Base-by-base conservation (phyloP, 2,888 invertebrate genomes). In the Megaustenia siamemsis region DNA sequence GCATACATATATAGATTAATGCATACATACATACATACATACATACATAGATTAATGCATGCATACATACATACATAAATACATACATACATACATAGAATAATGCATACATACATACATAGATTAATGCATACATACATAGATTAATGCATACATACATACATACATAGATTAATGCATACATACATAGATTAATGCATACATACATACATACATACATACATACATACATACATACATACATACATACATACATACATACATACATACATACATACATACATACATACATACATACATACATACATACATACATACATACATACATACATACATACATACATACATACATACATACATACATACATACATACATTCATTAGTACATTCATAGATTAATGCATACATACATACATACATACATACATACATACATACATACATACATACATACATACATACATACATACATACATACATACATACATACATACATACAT, bases 401-500 rank as follows among this genome's bases (percentile, higher is more conserved):
- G 35, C 12, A 71, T 71, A 71, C 12, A 71, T 71, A 71, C 12
- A 71, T 71, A 71, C 5, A 71, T 71, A 71, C 12, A 71, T 71
- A 71, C 12, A 71, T 71, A 71, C 12, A 38, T 38, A 35, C 15
- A 71, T 40, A 71, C 5, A 71, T 40, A 71, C 10, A 71, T 40
- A 71, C 10, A 71, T 40, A 32, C 21, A 71, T 40, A 71, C 21
- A 71, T 40, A 71, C 66, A 66, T 66, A 66, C 66, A 66, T 66
- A 24, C 66, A 66, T 66, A 66, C 71, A 71, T 71, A 71, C 71
- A 71, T 71, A 71, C 71, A 71, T 71, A 71, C 71, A 75, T 71
- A 71, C 71, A 71, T 71, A 71, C 71, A 71, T 71, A 71, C 71
- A 71, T 71, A 71, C 71, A 71, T 71, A 71, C 71, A 71, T 71